Percentiles rank a stretch among this genome's conserved stretches.
phyloP scores from a whole-genome alignment of 2,113 vertebrate species.

The Ochotona princeps region DNA sequence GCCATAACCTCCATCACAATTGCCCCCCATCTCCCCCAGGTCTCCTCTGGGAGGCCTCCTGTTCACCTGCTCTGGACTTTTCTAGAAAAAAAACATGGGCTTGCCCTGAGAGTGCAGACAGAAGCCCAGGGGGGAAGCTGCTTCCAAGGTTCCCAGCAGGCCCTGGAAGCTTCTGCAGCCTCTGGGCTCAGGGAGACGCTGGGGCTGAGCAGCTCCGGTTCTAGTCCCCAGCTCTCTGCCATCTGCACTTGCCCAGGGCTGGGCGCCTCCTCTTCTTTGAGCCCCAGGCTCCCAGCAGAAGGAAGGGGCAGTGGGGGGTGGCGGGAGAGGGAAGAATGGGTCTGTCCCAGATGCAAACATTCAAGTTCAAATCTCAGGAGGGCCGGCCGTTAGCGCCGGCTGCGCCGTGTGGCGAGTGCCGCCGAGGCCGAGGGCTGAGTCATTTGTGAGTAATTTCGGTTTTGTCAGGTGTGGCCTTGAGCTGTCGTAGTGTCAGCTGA shows the following conservation, averaged over 20 bases:
- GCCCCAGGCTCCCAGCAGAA: too few species aligned
- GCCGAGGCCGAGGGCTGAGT: not conserved
- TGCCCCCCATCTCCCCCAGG: too few species aligned
- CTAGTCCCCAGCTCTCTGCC: fast-evolving
- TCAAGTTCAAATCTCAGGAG: not conserved
- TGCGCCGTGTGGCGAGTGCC: not conserved
- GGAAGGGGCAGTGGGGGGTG: too few species aligned
- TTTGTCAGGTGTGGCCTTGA: not conserved
- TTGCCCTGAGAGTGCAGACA: not conserved
- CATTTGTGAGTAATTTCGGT: constrained; percentile 35
- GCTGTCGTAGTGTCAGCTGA: not conserved
- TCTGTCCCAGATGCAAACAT: too few species aligned
- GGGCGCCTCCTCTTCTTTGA: too few species aligned
- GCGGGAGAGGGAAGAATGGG: not conserved
- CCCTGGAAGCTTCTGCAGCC: not conserved
- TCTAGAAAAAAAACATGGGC: not conserved
- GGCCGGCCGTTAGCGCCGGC: not conserved
- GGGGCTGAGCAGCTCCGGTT: not conserved
- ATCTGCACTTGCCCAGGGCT: not conserved
- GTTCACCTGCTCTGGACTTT: too few species aligned
- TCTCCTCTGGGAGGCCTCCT: too few species aligned
- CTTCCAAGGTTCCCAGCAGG: not conserved
- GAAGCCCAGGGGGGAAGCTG: not conserved
- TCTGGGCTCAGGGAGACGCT: fast-evolving
- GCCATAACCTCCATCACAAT: too few species aligned